These are phyloP conservation scores for Ennomos quercinarius DNA, from an alignment of 2,888 invertebrate species.

Conservation along the genomic window DNA sequence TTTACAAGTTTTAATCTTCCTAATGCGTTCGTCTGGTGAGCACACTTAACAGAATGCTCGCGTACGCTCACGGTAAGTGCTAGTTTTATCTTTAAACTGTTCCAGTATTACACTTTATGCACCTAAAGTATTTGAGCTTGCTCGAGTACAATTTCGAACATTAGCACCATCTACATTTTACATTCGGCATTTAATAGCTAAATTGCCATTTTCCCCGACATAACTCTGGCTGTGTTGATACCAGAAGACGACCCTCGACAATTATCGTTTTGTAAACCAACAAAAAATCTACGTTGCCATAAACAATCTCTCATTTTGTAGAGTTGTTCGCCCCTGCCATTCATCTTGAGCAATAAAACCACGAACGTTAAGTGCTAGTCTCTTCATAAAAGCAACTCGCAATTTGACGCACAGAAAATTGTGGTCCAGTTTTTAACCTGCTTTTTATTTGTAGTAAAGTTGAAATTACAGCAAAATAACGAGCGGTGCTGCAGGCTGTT, in stretches of 20 bases:
- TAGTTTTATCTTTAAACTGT: slow-evolving; percentile 44
- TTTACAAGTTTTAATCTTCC: slow-evolving; percentile 82
- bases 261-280: slow-evolving; percentile 25
- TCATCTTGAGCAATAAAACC: slow-evolving; percentile 38
- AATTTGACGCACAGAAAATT: slow-evolving; percentile 41
- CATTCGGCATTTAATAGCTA: slow-evolving; percentile 8
- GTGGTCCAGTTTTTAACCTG: slow-evolving; percentile 40
- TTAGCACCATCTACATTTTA: slow-evolving; percentile 17
- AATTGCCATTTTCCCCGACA: slow-evolving; percentile 17
- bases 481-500: slow-evolving; percentile 26
- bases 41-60: slow-evolving; percentile 68
- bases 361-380: slow-evolving; percentile 34
- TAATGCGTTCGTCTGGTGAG: slow-evolving; percentile 74
- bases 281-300: slow-evolving; percentile 27
- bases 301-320: slow-evolving; percentile 29
- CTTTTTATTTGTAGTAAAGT: slow-evolving; percentile 39
- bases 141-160: background rate
- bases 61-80: slow-evolving; percentile 57
- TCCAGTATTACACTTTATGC: slow-evolving; percentile 29
- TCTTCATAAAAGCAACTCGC: slow-evolving; percentile 37
- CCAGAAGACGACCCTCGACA: slow-evolving; percentile 16
- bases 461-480: slow-evolving; percentile 35
- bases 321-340: slow-evolving; percentile 33
- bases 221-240: slow-evolving; percentile 17
- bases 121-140: too few relatives aligned